Evolutionary conservation across 2,888 invertebrate genomes (phyloP), one percentile per base, ranked within the genome.

Genomic region (Amiota communis): DNA sequence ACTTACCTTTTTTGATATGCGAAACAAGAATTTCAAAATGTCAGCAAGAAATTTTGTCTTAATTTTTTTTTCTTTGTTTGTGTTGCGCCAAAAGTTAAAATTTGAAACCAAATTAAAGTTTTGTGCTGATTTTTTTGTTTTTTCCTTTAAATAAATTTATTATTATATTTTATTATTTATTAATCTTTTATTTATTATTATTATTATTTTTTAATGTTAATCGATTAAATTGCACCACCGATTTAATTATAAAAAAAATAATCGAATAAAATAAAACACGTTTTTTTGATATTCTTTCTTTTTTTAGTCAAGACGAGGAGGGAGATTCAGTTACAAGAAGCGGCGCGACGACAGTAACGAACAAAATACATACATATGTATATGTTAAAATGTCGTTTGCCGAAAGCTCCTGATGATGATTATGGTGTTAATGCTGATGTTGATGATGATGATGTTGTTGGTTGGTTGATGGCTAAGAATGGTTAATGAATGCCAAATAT

Each of bases 381-480:
- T n/a, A 36, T 36, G 8, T 36, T 36, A 6, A 36, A 36, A 36
- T 36, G 36, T 36, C 36, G 36, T 36, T 36, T 36, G 36, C 36
- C 3, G 0, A 36, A 36, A 36, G 36, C 36, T 36, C 36, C 36
- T 36, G 36, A 36, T 36, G 36, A 36, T 49, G 72, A 64, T 69
- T 64, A 63, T 74, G 74, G 71, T 74, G 36, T 36, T 36, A 36
- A 36, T 36, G 36, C 2, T 6, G 36, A 6, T 6, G 8, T 4
- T 36, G 72, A 49, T 8, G 49, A 63, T 72, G 57, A 71, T 75
- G 75, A 73, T 80, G 80, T 72, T 81, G 79, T 77, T 74, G 69
- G 75, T 85, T 74, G 79, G 78, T n/a, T n/a, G n/a, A 80, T 76
- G 74, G 65, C 69, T 72, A 75, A 80, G 36, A 36, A 6, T 4